Base-by-base conservation (phyloP, 1,140 invertebrate genomes). In the Drosophila prosaltans region DNA sequence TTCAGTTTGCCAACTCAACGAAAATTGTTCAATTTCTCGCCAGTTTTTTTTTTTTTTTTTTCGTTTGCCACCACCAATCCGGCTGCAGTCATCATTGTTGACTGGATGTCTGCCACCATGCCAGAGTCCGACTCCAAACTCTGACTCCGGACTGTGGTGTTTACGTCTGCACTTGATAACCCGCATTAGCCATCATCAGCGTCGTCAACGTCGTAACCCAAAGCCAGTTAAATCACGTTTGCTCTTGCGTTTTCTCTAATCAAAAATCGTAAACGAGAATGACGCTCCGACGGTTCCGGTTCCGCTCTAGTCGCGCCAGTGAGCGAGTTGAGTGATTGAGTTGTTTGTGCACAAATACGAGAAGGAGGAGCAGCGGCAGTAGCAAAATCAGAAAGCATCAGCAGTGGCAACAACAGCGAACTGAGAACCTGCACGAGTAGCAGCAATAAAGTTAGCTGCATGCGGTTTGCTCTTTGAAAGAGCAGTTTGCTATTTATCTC, bases 311-410 rank as follows among this genome's bases (percentile, higher is more conserved):
- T 76, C 54, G 70, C 74, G 72, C 71, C 73, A 68, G 40, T 51
- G 65, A 58, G 62, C 72, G 32, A 63, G 71, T 72, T 78, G 75
- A 80, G 72, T 72, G 78, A 80, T 80, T 88, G 84, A 81, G 74
- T 84, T 88, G 84, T 88, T 88, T 84, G 85, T 74, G 83, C 64
- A 43, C 75, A 82, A 82, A 82, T 71, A 77, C 36, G 36, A 76
- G 9, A 43, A 77, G n/a, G 6, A 40, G 32, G 32, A 36, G 32
- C 32, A 36, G 32, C 6, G 6, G 32, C 32, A 36, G 6, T 7
- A 36, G 32, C 32, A 36, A 5, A 6, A 30, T 2, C 28, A 2
- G 16, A 30, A 2, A 36, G 32, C 32, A 36, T 3, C 6, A 7
- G 32, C 32, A 36, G 6, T 36, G 32, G 32, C 32, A 36, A 36